phyloP scores from a whole-genome alignment of 2,888 invertebrate species.

The Scaptomyza cyrtandrae region DNA sequence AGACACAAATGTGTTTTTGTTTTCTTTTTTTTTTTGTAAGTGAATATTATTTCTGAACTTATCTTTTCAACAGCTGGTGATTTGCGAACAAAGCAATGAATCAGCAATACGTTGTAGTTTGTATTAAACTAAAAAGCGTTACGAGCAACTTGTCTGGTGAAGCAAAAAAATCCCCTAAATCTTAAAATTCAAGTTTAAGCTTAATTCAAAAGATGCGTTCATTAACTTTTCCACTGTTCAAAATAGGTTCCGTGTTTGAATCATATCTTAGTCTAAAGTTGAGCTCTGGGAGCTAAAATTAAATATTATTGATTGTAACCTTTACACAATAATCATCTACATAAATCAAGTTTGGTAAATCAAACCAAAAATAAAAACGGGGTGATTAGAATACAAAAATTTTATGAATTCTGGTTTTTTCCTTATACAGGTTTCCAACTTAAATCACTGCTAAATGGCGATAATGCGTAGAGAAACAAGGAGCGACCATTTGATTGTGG shows the following conservation, averaged over 20 bases:
- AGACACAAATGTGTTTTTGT: neutral
- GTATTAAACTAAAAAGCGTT: constrained; percentile 1
- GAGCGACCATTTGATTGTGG: constrained; percentile 7
- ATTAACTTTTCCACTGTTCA: neutral
- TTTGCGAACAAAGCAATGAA: constrained; percentile 4
- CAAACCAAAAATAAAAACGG: neutral
- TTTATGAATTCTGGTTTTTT: constrained; percentile 28
- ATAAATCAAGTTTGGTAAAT: constrained; percentile 24
- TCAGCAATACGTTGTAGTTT: neutral
- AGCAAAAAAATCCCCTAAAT: constrained; percentile 23
- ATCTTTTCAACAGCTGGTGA: neutral
- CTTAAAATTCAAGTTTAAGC: constrained; percentile 23
- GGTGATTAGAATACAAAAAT: neutral
- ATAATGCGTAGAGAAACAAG: constrained; percentile 1
- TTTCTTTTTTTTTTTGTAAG: neutral
- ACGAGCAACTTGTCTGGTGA: constrained; percentile 1
- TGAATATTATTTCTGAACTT: neutral
- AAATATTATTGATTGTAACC: neutral
- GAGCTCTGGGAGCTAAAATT: neutral
- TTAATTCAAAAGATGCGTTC: neutral
- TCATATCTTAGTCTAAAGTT: neutral
- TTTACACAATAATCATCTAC: constrained; percentile 2
- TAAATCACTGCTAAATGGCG: neutral
- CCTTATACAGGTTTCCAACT: constrained; percentile 20
- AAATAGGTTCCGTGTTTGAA: neutral